Conservation (phyloP, 2,888 invertebrate species). For the Drosophila infuscata region DNA sequence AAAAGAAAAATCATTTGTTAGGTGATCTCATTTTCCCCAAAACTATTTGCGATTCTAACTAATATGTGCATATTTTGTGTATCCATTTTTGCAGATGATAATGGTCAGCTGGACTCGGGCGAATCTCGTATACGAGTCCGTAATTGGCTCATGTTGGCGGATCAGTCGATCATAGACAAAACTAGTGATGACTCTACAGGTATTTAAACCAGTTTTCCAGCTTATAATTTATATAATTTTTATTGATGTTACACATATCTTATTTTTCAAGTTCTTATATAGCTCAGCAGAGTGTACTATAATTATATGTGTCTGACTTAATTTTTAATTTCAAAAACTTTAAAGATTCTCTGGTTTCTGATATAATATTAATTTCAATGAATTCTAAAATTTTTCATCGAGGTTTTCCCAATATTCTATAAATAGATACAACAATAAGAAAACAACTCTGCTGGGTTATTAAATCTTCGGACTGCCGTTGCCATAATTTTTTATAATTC, state of each 20-base stretch:
- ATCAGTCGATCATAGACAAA: constrained; percentile 83
- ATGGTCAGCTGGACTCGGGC: constrained; percentile 52
- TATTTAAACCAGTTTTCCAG: constrained; percentile 51
- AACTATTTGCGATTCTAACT: constrained; percentile 13
- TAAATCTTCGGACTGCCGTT: constrained; percentile 10
- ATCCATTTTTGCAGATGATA: constrained; percentile 61
- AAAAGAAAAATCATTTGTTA: constrained; percentile 15
- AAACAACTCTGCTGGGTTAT: constrained; percentile 19
- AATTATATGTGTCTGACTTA: neutral
- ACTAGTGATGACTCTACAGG: constrained; percentile 65
- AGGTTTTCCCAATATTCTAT: neutral
- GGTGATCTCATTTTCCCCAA: neutral
- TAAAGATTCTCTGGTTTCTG: neutral
- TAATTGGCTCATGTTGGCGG: constrained; percentile 85
- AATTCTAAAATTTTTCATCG: neutral
- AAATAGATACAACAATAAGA: neutral
- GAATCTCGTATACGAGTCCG: constrained; percentile 85
- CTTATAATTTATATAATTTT: constrained; percentile 25
- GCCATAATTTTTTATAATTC: constrained; percentile 23
- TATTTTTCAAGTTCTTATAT: constrained; percentile 2
- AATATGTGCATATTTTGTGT: constrained; percentile 40
- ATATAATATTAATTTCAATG: neutral
- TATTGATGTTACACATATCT: constrained; percentile 21
- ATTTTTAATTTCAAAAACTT: neutral
- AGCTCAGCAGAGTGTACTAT: constrained; percentile 13